These are phyloP conservation scores for Archips xylosteana DNA, from an alignment of 2,888 invertebrate genomes.

Conservation along the genomic window DNA sequence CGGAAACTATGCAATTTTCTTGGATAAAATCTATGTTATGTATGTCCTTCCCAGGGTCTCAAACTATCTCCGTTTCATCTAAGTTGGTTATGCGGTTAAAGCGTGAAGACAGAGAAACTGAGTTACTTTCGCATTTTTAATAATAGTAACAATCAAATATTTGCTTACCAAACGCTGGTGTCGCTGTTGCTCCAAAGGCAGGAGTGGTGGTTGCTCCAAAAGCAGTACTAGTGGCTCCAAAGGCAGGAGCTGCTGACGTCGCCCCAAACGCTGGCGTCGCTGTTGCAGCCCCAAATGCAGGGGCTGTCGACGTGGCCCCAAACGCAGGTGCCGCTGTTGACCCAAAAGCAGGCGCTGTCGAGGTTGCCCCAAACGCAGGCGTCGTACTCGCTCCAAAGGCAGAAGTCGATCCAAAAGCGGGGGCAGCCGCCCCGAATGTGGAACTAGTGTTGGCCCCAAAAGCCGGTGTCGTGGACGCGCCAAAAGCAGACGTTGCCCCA, in stretches of 20 bases:
- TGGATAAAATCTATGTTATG: too few species aligned
- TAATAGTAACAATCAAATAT: too few species aligned
- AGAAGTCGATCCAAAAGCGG: slow-evolving; percentile 47
- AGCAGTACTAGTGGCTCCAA: slow-evolving; percentile 50
- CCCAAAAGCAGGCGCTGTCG: slow-evolving; percentile 51
- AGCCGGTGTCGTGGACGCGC: slow-evolving; percentile 45
- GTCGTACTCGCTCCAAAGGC: slow-evolving; percentile 42
- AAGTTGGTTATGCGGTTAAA: too few species aligned
- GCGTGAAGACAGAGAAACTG: too few species aligned
- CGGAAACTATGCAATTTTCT: too few species aligned
- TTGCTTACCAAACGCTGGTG: slow-evolving; percentile 49
- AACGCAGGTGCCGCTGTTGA: slow-evolving; percentile 51
- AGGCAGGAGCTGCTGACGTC: slow-evolving; percentile 54
- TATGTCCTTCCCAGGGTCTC: too few species aligned
- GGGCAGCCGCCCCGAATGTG: slow-evolving; percentile 48
- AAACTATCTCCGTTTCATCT: too few species aligned
- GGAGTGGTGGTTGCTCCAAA: slow-evolving; percentile 57
- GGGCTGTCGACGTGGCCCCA: slow-evolving; percentile 50
- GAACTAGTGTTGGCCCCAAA: slow-evolving; percentile 52
- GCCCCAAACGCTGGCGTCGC: slow-evolving; percentile 59
- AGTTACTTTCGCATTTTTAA: too few species aligned
- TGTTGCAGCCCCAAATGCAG: slow-evolving; percentile 57
- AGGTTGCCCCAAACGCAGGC: slow-evolving; percentile 54
- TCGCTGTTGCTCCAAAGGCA: slow-evolving; percentile 52
- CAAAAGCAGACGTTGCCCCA: slow-evolving; percentile 43